phyloP scores from a whole-genome alignment of 2,113 vertebrate genomes.

The Marmota flaviventris region DNA sequence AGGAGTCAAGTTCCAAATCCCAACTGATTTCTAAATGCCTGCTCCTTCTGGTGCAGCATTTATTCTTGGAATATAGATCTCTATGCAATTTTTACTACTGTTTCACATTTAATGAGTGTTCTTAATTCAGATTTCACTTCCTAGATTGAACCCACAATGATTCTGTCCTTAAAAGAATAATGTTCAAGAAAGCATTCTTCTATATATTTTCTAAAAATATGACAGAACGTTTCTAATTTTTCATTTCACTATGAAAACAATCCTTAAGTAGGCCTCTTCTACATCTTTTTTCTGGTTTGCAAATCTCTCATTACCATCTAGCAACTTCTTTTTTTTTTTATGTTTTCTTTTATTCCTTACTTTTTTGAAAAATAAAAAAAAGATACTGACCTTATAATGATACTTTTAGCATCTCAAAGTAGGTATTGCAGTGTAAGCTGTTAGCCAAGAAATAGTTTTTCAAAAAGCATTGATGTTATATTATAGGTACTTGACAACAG shows the following conservation, averaged over 20 bases:
- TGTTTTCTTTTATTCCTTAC: background rate
- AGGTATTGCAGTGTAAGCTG: constrained; percentile 50
- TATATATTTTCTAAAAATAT: background rate
- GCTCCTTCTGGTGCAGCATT: background rate
- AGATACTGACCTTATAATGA: constrained; percentile 20
- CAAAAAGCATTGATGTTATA: background rate
- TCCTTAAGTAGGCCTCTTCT: background rate
- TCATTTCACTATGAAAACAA: background rate
- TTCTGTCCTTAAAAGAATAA: background rate
- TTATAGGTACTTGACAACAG: background rate
- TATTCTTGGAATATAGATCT: background rate
- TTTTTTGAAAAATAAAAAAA: background rate
- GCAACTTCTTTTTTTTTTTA: background rate
- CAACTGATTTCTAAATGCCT: background rate
- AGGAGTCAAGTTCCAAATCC: background rate
- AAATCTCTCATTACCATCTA: background rate
- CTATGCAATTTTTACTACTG: background rate
- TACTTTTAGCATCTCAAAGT: background rate
- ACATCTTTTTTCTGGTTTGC: background rate
- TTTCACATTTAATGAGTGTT: background rate
- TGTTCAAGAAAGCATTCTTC: background rate
- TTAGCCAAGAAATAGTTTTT: constrained; percentile 54
- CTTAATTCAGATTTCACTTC: background rate
- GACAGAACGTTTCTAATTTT: background rate
- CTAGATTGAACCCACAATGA: background rate